Evolutionary conservation across 2,888 invertebrate species (phyloP), one percentile per base, ranked within the genome.

Genomic region (Cremastinae sp.): DNA sequence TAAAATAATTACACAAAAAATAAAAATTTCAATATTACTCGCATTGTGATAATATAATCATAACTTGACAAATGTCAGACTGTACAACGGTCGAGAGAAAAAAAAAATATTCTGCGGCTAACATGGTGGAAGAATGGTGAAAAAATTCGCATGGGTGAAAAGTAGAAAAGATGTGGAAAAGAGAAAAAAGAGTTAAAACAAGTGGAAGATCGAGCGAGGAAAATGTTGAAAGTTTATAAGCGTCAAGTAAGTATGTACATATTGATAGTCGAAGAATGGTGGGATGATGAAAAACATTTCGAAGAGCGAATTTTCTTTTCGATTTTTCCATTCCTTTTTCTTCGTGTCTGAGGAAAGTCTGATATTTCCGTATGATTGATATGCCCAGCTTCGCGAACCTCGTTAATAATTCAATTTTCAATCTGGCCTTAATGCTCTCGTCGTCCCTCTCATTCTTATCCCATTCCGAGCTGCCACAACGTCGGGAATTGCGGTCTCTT

Each of bases 331-430:
- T 71, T 43, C 51, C 28, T 28, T 28, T 28, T 28, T 28, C 28
- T 28, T 28, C 28, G 5, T 28, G 78, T 37, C 59, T 56, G 59
- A 79, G 82, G 79, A 82, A 83, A 80, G 74, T 80, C 59, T 78
- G 80, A 83, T 82, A 83, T 84, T 83, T 83, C 78, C 79, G 81
- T 81, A 82, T 83, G 83, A 84, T 85, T 84, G 82, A 85, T 85
- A 83, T 83, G 80, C 82, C 79, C 65, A 70, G 81, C 82, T 80
- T 71, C 81, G 75, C 79, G 76, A 77, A 76, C 72, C 82, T 82
- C 82, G 78, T 84, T 83, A 83, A 85, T 85, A 84, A 85, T 85
- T 84, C 84, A 85, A 85, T 83, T 84, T 84, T 82, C 83, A 85
- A 84, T 85, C 83, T 82, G 82, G 75, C 78, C 80, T 81, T 84